Base-by-base conservation (phyloP, 30 jellyfish, hydroid and myxozoan species). In the Chironex yamaguchii region DNA sequence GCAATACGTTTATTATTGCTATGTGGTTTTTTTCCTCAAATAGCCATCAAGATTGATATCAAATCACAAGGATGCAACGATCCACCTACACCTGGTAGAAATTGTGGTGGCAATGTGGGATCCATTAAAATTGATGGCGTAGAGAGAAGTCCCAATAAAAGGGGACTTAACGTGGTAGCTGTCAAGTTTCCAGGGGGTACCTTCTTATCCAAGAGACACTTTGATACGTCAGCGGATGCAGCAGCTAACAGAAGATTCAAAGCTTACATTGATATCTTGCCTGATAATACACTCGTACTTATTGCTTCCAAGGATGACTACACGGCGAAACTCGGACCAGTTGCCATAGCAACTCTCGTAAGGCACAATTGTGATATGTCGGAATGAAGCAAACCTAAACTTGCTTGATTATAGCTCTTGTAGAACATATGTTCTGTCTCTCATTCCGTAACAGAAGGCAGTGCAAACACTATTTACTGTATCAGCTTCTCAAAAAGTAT, bases 101-200 rank as follows among this genome's bases (percentile, higher is more conserved):
- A 95, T 52, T 95, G 99, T 62, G 97, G 71, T 20, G 99, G 86
- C 70, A 95, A 96, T 31, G 93, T 90, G 17, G 99, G 95, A n/a
- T 95, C 99, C 12, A 95, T 95, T 0, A 79, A 53, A 17, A 65
- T 95, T 75, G 79, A 95, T 75, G 97, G 97, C 14, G 36, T 63
- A 36, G 99, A 95, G 85, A 51, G 84, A 3, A 95, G 99, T 63
- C 97, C 95, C 27, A 86, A 95, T 50, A 52, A 88, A 66, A 97
- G 82, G 35, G 99, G 99, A 27, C 89, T 95, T 85, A 95, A 95
- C 52, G 82, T 95, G 76, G 99, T 90, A 14, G 89, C 89, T n/a
- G 52, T 89, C 86, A 97, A 95, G 54, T 86, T 81, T 21, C 85
- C 84, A 34, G 79, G 91, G 6, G 99, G 99, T 1, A 87, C 76